Evolutionary conservation across 2,888 invertebrate genomes (phyloP), one percentile per base, ranked within the genome.

Genomic region (Xestoiulus laeticollis): DNA sequence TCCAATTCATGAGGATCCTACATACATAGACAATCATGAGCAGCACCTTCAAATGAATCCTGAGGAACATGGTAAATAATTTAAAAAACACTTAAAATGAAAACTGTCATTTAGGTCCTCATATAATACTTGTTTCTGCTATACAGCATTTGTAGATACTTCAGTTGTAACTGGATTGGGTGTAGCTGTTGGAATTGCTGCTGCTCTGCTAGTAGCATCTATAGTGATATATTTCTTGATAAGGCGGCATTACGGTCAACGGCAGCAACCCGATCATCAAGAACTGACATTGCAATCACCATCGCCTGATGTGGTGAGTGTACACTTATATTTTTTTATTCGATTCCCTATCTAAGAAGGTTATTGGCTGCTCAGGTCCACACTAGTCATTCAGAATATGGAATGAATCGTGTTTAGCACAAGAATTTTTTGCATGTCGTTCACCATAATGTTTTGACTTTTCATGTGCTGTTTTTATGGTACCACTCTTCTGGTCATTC

Each of bases 101-200:
- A 78, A 30, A 26, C 16, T 1, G 68, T 2, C 10, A 10, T 8
- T 68, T 30, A 14, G 10, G 14, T 14, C 33, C 4, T 53, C 12
- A 19, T 87, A n/a, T 87, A 22, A 33, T n/a, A 33, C 38, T 43
- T 44, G 22, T 53, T 85, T 59, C 48, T 19, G 1, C 19, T 30
- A 26, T 44, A 32, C 6, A 87, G 88, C 38, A 33, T 88, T 89
- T 22, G 90, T 89, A 85, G 89, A 89, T 88, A 89, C 90, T 84
- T 89, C 90, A 12, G 90, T 92, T 0, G 91, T 92, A 0, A 90
- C 92, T 82, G 91, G 91, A 10, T 91, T 95, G 16, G 94, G 93
- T 44, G 93, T 96, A 87, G 95, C 96, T 16, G 96, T 96, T 88
- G 95, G 95, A 30, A 92, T 96, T 22, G 94, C 96, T 14, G 94